Base-by-base conservation (phyloP, 30 jellyfish, hydroid and myxozoan genomes). In the Calvadosia cruxmelitensis region DNA sequence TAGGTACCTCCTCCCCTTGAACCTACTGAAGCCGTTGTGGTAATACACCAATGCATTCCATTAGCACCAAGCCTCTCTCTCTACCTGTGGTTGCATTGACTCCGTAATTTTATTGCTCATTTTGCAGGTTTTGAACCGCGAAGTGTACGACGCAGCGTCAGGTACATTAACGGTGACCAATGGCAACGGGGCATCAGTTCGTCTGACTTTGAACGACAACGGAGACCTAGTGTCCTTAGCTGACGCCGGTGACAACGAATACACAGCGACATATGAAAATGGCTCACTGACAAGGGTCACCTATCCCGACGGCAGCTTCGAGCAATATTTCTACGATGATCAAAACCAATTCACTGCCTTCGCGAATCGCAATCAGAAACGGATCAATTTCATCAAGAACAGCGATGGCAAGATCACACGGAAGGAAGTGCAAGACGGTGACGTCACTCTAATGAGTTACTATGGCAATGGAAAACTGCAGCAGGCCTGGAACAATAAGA, bases 251-350 rank as follows among this genome's bases (percentile, higher is more conserved):
- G 73, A 49, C 20, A 25, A 16, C 49, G 25, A 25, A 3, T 69
- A 69, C 76, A 36, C 29, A 2, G 73, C 73, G 24, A 35, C 34
- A 16, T 69, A 35, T 49, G 29, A 10, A 12, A n/a, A 50, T 2
- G 74, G 49, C 15, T 1, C 23, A 15, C 27, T 35, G 29, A 20
- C 26, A 26, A 27, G 7, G 69, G 26, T 24, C 36, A 49, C 49
- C 27, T 69, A 69, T 35, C 79, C 79, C 12, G 79, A 69, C 49
- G 79, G 79, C 48, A 1, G 15, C n/a, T 35, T 1, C 30, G 79
- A 69, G 73, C 16, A 10, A 1, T 69, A 34, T 35, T 28, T 15
- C 24, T 69, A 69, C 49, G 73, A 69, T 49, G 49, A 49, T 20
- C 27, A 69, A 12, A 49, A 49, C n/a, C 27, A 1, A 16, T 49